These are phyloP conservation scores for Scarus forsteni DNA, from an alignment of 2,797 vertebrate species.

Conservation along the genomic window DNA sequence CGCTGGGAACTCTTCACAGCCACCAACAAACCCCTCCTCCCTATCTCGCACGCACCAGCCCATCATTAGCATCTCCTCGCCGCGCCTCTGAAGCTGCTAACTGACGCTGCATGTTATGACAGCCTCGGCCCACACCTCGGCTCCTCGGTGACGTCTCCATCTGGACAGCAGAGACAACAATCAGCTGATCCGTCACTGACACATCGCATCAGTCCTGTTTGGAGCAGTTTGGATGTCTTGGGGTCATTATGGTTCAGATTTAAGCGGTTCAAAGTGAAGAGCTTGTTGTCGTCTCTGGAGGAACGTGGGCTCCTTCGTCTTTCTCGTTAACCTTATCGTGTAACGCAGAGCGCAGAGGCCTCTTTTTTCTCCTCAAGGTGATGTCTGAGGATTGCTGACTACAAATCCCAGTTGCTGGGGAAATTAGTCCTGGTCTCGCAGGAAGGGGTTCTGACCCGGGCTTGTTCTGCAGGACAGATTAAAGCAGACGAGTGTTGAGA, in stretches of 20 bases:
- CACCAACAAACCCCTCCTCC: constrained; percentile 64
- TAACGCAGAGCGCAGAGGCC: constrained; percentile 36
- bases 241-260: constrained; percentile 37
- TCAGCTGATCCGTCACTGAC: constrained; percentile 39
- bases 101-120: constrained; percentile 49
- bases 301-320: constrained; percentile 26
- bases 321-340: constrained; percentile 78
- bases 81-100: constrained; percentile 60
- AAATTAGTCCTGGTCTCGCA: constrained; percentile 62
- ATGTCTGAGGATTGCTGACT: constrained; percentile 77
- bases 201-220: constrained; percentile 13
- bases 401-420: constrained; percentile 70
- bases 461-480: constrained; percentile 60
- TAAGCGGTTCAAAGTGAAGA: constrained; percentile 44
- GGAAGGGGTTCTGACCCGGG: constrained; percentile 65
- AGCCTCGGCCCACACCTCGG: constrained; percentile 49
- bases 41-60: constrained; percentile 44
- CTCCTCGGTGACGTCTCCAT: constrained; percentile 53
- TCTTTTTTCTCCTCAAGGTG: constrained; percentile 59
- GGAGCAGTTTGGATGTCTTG: constrained; percentile 19
- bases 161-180: constrained; percentile 41
- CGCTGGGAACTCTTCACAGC: constrained; percentile 75
- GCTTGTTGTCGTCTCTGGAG: constrained; percentile 36
- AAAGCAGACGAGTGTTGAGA: constrained; percentile 54
- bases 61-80: constrained; percentile 57